Evolutionary conservation across 2,888 invertebrate species (phyloP), one percentile per base, ranked within the genome.

Genomic region (Drosophila percnosoma): DNA sequence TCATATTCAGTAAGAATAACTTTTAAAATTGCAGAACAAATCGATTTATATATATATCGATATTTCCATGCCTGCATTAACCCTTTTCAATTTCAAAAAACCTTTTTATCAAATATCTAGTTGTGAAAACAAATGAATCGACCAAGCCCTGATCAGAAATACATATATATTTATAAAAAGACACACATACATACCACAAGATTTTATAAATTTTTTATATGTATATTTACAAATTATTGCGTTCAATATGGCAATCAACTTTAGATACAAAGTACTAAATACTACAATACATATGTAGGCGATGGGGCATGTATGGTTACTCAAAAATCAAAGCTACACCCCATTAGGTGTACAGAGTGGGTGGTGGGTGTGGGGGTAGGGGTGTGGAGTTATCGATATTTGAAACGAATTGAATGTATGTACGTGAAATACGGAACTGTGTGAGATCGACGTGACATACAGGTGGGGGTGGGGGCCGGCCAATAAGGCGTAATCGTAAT

Each of bases 391-490:
- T 57, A 57, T 57, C 55, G 55, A 57, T 40, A 57, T 57, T 45
- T 57, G 40, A 31, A 57, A 57, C 57, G 38, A 33, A 31, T 42
- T 42, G 31, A 31, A 57, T 57, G 40, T 40, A 21, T 57, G 45
- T 45, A 45, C 24, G 27, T 49, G 18, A 29, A 27, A 49, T 18
- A 18, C 48, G 49, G 29, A 51, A 29, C 29, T 51, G 29, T 51
- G 21, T 57, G 42, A 42, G 57, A 57, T 57, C 57, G 42, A 57
- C 42, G 57, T 57, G 57, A 57, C 57, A 40, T 57, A 42, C 57
- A 57, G 42, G 57, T 57, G 31, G 42, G 38, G 40, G 36, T 27
- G 27, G 15, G 38, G 10, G 2, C n/a, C 38, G 38, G 55, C 2
- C 57, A 57, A 31, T 21, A 57, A 45, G 45, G 45, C 24, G 48